phyloP scores from a whole-genome alignment of 2,888 invertebrate species.

The Drosophila infuscata region DNA sequence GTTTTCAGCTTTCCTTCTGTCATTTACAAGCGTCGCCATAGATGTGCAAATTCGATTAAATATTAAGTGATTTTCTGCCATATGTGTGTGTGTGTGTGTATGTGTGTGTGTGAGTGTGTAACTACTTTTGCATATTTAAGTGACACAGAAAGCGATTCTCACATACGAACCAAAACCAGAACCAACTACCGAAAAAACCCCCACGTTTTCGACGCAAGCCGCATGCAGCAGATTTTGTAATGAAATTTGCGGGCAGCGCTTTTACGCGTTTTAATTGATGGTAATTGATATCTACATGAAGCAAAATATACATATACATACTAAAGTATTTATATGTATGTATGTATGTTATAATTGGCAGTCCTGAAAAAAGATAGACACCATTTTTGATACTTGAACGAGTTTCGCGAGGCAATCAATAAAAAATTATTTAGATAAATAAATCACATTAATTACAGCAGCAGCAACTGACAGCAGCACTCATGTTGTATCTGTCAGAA shows the following conservation, averaged over 20 bases:
- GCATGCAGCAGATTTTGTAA: slow-evolving; percentile 46
- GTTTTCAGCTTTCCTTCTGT: slow-evolving; percentile 17
- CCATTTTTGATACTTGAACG: slow-evolving; percentile 37
- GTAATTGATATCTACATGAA: slow-evolving; percentile 60
- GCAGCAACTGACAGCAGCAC: slow-evolving; percentile 35
- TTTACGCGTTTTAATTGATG: slow-evolving; percentile 75
- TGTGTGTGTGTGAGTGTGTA: slow-evolving; percentile 22
- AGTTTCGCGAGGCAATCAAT: slow-evolving; percentile 44
- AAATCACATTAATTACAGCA: slow-evolving; percentile 50
- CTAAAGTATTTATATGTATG: not conserved
- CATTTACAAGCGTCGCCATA: slow-evolving; percentile 31
- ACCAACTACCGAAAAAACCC: slow-evolving; percentile 7
- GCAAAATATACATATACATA: too few relatives aligned
- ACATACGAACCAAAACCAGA: slow-evolving; percentile 32
- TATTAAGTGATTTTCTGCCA: slow-evolving; percentile 69
- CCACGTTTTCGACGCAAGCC: not conserved
- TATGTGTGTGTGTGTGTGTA: slow-evolving; percentile 1
- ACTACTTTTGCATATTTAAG: slow-evolving; percentile 74
- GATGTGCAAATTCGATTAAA: slow-evolving; percentile 73
- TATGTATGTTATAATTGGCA: slow-evolving; percentile 26
- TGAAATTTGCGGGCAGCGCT: slow-evolving; percentile 71
- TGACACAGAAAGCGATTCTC: slow-evolving; percentile 59
- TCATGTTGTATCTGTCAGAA: slow-evolving; percentile 30
- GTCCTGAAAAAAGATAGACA: slow-evolving; percentile 31
- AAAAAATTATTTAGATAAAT: slow-evolving; percentile 22